Conservation (phyloP, 2,797 vertebrate species). For the Crenichthys baileyi region DNA sequence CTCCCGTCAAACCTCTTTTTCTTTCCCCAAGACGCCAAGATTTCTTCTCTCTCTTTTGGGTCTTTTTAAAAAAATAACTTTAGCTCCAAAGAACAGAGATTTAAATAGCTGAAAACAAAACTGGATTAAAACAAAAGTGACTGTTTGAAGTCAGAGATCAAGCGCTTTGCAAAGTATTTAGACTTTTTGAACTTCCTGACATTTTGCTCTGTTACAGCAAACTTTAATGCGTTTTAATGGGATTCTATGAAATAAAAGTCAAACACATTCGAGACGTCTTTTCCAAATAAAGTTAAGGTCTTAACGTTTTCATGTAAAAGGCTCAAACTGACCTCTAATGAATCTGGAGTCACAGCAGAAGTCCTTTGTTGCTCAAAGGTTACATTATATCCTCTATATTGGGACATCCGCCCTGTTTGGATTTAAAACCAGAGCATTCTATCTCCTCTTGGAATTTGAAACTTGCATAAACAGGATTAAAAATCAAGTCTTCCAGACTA, state of each 20-base stretch:
- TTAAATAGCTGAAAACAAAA: not conserved
- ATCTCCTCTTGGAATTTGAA: conserved; percentile 1
- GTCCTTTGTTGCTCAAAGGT: not conserved
- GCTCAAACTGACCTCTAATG: not conserved
- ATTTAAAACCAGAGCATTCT: not conserved
- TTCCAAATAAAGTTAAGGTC: too few relatives aligned
- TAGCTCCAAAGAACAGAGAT: not conserved
- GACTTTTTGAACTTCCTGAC: too few relatives aligned
- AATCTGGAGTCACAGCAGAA: not conserved
- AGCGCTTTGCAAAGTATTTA: too few relatives aligned
- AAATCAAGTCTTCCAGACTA: conserved; percentile 36
- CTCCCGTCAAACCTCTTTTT: not conserved
- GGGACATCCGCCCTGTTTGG: conserved; percentile 4
- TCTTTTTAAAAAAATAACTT: not conserved
- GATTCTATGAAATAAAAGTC: too few relatives aligned
- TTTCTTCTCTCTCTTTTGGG: conserved; percentile 30
- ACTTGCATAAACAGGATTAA: conserved; percentile 10
- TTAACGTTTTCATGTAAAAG: not conserved
- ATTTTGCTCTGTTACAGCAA: too few relatives aligned
- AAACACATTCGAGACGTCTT: too few relatives aligned
- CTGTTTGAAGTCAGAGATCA: not conserved
- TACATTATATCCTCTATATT: conserved; percentile 26
- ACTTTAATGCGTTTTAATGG: too few relatives aligned
- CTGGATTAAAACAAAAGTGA: not conserved
- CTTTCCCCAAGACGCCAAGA: conserved; percentile 33